Conservation (phyloP, 1,140 invertebrate genomes). For the Sweltsa coloradensis region DNA sequence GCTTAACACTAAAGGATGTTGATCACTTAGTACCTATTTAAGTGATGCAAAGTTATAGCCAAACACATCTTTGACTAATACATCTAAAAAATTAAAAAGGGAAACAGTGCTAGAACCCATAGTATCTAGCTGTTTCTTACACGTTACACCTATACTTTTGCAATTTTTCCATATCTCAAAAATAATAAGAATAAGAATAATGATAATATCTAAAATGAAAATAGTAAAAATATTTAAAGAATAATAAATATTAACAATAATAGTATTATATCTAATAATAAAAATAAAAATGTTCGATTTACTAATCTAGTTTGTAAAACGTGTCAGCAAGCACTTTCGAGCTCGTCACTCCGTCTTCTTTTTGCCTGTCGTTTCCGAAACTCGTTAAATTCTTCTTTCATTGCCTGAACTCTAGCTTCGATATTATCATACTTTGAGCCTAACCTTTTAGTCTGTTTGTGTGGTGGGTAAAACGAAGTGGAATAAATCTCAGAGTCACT, state of each 20-base stretch:
- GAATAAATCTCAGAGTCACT: constrained; percentile 30
- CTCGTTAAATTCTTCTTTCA: constrained; percentile 91
- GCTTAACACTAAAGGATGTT: too few relatives aligned
- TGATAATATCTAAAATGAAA: background rate
- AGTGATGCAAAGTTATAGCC: too few relatives aligned
- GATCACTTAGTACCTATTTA: too few relatives aligned
- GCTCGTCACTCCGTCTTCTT: constrained; percentile 48
- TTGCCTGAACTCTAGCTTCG: constrained; percentile 80
- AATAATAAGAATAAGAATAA: background rate
- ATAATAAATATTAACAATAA: background rate
- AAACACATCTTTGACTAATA: too few relatives aligned
- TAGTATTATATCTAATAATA: background rate
- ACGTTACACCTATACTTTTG: too few relatives aligned
- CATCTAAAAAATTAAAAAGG: too few relatives aligned
- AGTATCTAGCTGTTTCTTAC: too few relatives aligned
- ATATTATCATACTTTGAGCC: constrained; percentile 60
- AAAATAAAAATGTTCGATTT: background rate
- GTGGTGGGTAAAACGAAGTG: constrained; percentile 19
- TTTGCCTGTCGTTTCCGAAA: constrained; percentile 75
- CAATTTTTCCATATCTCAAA: too few relatives aligned
- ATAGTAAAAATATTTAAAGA: background rate
- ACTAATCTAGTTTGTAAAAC: background rate
- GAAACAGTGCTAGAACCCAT: too few relatives aligned
- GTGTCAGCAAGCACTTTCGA: constrained; percentile 61
- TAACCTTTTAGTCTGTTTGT: constrained; percentile 16